Evolutionary conservation across 2,113 vertebrate genomes (phyloP), one percentile per base, ranked within the genome.

Genomic region (Pseudopodoces humilis): DNA sequence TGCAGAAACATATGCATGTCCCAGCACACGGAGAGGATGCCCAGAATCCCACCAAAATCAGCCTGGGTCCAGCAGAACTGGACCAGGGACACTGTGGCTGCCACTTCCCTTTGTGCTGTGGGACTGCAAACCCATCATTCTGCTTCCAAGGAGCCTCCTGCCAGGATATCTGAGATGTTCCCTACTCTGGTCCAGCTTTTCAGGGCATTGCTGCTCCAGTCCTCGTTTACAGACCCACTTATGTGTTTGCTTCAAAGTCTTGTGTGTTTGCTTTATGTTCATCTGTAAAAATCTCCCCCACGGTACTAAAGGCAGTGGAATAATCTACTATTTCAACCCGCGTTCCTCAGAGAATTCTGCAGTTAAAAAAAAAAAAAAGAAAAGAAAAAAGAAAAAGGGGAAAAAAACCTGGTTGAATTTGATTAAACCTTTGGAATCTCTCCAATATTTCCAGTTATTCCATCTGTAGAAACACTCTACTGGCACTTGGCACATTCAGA

Each of bases 391-490:
- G 4, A 21, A 17, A 30, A 28, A 15, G 43, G 14, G 60, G 3
- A 37, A 76, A 86, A 75, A 59, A 81, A 81, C 68, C 63, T 83
- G 94, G 97, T 92, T 97, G 95, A 96, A 97, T 97, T 96, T 96
- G 97, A 97, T 97, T 97, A 97, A 97, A 96, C 91, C 90, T 94
- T 96, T 97, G 97, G 96, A 97, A 83, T 30, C 86, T 74, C 71
- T 97, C 97, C 97, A 97, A 97, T 96, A 97, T 97, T 97, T 96
- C 95, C 96, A 97, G 97, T 97, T 96, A 97, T 97, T 96, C 97
- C 97, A 97, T 97, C 97, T 97, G 97, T 93, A 97, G 95, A 97
- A 97, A 97, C 96, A 96, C 95, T 97, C 97, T 96, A 96, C 96
- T 84, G 91, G 95, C 95, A 96, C 96, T 96, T 97, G 97, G 97